phyloP scores from a whole-genome alignment of 2,888 invertebrate genomes.

The Pristionchus entomophagus region DNA sequence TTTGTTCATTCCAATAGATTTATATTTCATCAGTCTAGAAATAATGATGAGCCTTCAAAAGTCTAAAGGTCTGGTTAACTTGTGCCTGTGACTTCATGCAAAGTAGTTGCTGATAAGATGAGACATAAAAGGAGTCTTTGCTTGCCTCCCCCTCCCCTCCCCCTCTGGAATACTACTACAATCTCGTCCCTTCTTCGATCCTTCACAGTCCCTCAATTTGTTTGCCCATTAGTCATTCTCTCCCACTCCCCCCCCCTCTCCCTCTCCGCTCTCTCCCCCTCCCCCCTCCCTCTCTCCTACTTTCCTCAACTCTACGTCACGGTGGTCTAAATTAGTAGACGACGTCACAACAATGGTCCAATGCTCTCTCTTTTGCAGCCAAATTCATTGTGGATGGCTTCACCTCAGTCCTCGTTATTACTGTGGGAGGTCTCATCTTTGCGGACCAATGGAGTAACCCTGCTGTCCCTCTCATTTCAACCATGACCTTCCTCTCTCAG shows the following conservation, averaged over 20 bases:
- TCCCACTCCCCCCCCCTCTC: neutral
- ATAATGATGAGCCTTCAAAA: no score
- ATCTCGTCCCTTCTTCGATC: neutral
- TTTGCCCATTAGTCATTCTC: slow-evolving; percentile 23
- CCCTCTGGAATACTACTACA: neutral
- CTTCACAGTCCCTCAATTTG: neutral
- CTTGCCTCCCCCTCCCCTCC: neutral
- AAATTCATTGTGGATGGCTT: slow-evolving; percentile 37
- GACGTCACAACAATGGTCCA: no score
- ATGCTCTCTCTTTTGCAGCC: neutral
- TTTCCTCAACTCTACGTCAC: neutral
- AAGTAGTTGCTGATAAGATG: no score
- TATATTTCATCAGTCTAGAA: no score
- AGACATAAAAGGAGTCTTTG: no score
- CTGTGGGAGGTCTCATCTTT: neutral
- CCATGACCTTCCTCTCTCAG: slow-evolving; percentile 34
- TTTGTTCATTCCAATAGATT: no score
- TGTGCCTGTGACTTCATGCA: no score
- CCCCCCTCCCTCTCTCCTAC: neutral
- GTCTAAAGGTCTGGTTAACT: no score
- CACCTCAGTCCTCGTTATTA: neutral
- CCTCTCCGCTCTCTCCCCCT: neutral
- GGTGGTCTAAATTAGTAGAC: neutral
- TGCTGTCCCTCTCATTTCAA: slow-evolving; percentile 15
- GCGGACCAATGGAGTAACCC: neutral